Evolutionary conservation across 92 coral and sea anemone genomes (phyloP), one percentile per base, ranked within the genome.

Genomic region (Palythoa caribaeorum): DNA sequence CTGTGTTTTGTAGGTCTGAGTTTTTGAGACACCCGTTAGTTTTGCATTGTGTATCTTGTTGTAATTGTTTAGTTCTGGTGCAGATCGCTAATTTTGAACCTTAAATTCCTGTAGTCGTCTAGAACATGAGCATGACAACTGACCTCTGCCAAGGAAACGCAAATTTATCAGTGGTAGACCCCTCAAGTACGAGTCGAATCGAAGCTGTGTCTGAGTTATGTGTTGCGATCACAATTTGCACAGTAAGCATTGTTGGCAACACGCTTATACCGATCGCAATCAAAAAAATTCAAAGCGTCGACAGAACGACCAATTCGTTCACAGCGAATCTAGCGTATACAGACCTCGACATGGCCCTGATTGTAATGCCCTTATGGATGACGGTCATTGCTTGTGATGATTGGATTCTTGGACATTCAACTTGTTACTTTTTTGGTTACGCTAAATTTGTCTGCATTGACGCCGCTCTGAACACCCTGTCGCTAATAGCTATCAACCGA

Each of bases 361-460:
- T 92, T 14, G 20, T 71, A 9, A 92, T 92, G 94, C 94, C 94
- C 3, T 11, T 92, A 51, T 92, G 94, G 94, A 76, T 92, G 38
- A 80, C 83, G 38, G 78, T 78, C 38, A 76, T 92, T 16, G 73
- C 77, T 1, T 59, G 85, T 52, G 94, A 92, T n/a, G 87, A 57
- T 2, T 91, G 94, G 94, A 85, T 89, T 28, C 87, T 92, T 54
- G 92, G 94, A 1, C 48, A 60, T 0, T 57, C 38, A 16, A 51
- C 83, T 35, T 92, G 94, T 36, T 84, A 62, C 51, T 28, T 88
- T 19, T 84, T 88, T 4, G 94, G 92, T 10, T 92, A 66, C 65
- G 66, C 87, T 5, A 84, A 87, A 2, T 86, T 78, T 77, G 92
- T 69, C 20, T 65, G 84, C 47, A 88, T 90, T 19, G 88, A 92